A percentile compares a stretch with the other conserved stretches of the same genome.
These are phyloP conservation scores for Tympanuchus pallidicinctus DNA, from an alignment of 2,113 vertebrate species.

Conservation along the genomic window DNA sequence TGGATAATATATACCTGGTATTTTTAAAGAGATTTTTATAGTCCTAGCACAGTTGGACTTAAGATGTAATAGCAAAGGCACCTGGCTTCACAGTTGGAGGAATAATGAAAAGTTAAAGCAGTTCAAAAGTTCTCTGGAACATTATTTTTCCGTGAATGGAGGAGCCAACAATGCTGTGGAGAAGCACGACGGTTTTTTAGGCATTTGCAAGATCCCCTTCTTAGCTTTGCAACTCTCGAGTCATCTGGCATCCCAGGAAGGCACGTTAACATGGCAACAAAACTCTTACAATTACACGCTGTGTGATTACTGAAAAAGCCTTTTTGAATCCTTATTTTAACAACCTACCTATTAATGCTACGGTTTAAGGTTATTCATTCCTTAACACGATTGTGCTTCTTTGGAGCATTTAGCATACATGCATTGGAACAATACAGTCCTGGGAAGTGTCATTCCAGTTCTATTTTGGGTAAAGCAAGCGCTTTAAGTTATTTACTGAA, in stretches of 20 bases:
- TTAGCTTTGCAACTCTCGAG: neutral
- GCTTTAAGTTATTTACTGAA: neutral
- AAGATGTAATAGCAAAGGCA: neutral
- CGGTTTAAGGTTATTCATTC: neutral
- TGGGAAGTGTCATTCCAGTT: accelerated
- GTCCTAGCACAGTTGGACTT: slow-evolving; percentile 16
- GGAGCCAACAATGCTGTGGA: neutral
- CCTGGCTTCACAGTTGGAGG: slow-evolving; percentile 50
- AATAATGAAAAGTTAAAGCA: slow-evolving; percentile 41
- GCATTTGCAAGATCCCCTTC: neutral
- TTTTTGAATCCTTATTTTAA: neutral
- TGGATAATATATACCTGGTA: slow-evolving; percentile 29
- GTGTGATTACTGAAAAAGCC: neutral
- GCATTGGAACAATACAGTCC: neutral
- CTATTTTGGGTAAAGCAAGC: neutral
- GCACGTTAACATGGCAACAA: neutral
- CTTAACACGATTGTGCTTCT: neutral
- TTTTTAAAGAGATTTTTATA: slow-evolving; percentile 55
- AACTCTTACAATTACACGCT: neutral
- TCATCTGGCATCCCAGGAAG: neutral
- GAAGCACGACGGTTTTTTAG: neutral
- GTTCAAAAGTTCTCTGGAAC: slow-evolving; percentile 13
- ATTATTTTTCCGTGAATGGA: neutral
- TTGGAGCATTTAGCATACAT: neutral
- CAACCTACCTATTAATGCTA: neutral